Evolutionary conservation across 2,797 vertebrate genomes (phyloP).

Genomic region (Lateolabrax maculatus): DNA sequence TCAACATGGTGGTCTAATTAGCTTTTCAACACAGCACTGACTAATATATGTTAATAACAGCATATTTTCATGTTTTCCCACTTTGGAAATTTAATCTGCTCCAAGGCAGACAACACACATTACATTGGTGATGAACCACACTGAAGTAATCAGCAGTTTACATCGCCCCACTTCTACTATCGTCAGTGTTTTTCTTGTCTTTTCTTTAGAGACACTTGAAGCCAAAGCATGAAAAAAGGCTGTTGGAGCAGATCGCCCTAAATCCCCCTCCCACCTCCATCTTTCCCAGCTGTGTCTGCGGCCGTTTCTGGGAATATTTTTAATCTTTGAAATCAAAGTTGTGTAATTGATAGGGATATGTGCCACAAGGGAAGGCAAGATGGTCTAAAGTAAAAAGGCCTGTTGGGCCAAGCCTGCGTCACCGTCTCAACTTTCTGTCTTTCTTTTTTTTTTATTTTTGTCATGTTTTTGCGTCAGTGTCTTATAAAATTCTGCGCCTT

Average conservation of each 20-base stretch:
- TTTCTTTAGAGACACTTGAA: constrained; percentile 23
- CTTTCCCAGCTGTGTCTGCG: constrained; percentile 33
- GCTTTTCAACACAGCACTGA: not conserved
- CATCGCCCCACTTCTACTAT: not conserved
- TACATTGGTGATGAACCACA: not conserved
- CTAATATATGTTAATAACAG: not conserved
- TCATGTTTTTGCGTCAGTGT: constrained; percentile 1
- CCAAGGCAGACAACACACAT: not conserved
- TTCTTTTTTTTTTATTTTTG: constrained; percentile 8
- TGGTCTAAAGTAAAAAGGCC: constrained; percentile 29
- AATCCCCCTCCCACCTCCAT: not conserved
- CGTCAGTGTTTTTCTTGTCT: not conserved
- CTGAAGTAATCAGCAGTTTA: constrained; percentile 34
- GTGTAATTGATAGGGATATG: constrained; percentile 57
- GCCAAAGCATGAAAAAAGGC: constrained; percentile 28
- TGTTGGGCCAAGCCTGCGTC: constrained; percentile 31
- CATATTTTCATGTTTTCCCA: not conserved
- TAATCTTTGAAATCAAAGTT: constrained; percentile 66
- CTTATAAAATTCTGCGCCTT: not conserved
- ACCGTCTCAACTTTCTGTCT: not conserved
- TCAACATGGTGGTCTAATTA: not conserved
- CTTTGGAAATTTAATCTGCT: not conserved
- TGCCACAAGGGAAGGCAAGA: constrained; percentile 31
- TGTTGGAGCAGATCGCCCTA: constrained; percentile 40
- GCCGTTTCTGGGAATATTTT: constrained; percentile 62